Evolutionary conservation across 2,113 vertebrate genomes (phyloP).

Genomic region (Aythya baeri): DNA sequence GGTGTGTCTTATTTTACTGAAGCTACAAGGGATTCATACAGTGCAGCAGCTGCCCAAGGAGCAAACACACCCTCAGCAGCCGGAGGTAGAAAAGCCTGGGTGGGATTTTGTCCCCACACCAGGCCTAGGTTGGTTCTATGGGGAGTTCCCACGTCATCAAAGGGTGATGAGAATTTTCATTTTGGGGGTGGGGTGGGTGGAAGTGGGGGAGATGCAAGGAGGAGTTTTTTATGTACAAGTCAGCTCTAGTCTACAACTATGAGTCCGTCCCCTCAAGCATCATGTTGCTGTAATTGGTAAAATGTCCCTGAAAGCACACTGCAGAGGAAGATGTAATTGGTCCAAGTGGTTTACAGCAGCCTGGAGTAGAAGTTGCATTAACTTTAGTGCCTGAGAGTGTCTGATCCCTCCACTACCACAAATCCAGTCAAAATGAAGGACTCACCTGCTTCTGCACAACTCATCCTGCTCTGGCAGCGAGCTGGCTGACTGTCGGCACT

Average conservation of each 20-base stretch:
- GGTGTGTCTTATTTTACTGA: not conserved
- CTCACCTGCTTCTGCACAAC: not conserved
- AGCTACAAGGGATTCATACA: not conserved
- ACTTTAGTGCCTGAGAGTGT: no score
- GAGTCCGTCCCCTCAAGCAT: not conserved
- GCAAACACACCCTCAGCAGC: not conserved
- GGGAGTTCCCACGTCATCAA: not conserved
- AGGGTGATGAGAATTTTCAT: not conserved
- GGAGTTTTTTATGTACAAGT: not conserved
- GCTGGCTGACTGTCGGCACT: not conserved
- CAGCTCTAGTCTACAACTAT: not conserved
- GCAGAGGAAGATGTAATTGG: not conserved
- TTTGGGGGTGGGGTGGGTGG: no score
- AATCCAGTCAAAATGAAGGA: not conserved
- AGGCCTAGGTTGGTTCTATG: not conserved
- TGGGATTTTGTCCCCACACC: not conserved
- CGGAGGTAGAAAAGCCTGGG: not conserved
- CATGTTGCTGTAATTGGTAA: not conserved
- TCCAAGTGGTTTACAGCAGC: not conserved
- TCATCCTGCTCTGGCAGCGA: not conserved
- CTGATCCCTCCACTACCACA: no score
- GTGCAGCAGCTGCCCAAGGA: not conserved
- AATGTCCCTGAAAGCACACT: no score
- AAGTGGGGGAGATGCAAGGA: not conserved
- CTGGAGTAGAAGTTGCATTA: not conserved